These are phyloP conservation scores for Dermochelys coriacea DNA, from an alignment of 2,797 vertebrate genomes.

Conservation along the genomic window DNA sequence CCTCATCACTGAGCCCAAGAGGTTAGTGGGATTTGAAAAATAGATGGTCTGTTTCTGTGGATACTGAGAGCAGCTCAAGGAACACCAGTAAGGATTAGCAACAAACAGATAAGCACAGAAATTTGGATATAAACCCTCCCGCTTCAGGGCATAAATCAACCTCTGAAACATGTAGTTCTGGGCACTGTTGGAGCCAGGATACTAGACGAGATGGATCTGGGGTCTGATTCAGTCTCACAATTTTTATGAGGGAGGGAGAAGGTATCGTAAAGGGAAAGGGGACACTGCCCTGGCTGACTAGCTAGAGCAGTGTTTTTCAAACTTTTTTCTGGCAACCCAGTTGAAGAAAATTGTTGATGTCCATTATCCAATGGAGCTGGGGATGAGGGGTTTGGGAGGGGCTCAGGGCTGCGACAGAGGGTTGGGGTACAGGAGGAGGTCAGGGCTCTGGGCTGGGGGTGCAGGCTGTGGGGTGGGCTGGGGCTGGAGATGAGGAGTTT, in stretches of 20 bases:
- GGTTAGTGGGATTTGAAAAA: slow-evolving; percentile 17
- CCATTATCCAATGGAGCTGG: too few species aligned
- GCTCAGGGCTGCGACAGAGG: too few species aligned
- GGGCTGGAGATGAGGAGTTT: too few species aligned
- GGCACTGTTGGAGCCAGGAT: background rate
- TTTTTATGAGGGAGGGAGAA: background rate
- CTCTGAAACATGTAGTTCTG: background rate
- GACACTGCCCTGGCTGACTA: background rate
- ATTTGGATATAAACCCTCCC: background rate
- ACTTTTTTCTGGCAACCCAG: too few species aligned
- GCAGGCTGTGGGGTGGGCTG: too few species aligned
- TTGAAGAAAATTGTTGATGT: too few species aligned
- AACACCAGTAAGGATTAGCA: background rate
- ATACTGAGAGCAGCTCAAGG: background rate
- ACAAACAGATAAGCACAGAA: accelerated
- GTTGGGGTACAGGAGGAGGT: too few species aligned
- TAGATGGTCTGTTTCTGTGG: background rate
- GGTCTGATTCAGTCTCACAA: background rate
- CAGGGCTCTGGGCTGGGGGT: too few species aligned
- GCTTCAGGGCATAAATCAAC: background rate
- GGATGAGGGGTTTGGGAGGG: too few species aligned
- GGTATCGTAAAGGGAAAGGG: background rate
- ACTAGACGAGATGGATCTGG: background rate
- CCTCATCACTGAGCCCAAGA: background rate
- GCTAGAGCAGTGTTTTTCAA: too few species aligned